Conservation (phyloP, 2,113 vertebrate genomes). For the Paracanthobrama guichenoti region DNA sequence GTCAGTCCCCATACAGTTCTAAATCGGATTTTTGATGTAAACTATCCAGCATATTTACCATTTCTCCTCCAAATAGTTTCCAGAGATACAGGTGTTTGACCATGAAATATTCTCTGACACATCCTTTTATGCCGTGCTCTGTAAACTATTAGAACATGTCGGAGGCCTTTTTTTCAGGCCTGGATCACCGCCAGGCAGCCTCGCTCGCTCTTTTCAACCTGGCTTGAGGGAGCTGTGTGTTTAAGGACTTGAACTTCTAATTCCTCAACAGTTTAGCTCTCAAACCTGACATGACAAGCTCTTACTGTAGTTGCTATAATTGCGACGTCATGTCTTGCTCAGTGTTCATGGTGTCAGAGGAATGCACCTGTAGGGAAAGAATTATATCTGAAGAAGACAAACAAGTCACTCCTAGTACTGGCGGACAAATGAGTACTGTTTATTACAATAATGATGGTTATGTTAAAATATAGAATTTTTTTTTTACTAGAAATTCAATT, state of each 20-base stretch:
- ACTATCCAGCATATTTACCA: conserved; percentile 55
- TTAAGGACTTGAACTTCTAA: conserved; percentile 27
- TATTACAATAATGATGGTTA: neutral
- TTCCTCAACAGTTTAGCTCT: conserved; percentile 8
- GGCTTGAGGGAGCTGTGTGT: conserved; percentile 7
- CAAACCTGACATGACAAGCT: conserved; percentile 25
- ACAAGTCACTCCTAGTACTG: neutral
- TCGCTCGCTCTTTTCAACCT: conserved; percentile 1
- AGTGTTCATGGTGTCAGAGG: neutral
- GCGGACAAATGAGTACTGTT: neutral
- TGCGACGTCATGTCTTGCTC: conserved; percentile 17
- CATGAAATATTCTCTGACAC: conserved; percentile 50
- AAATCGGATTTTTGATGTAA: conserved; percentile 52
- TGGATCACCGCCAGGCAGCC: conserved; percentile 34
- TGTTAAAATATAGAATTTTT: neutral
- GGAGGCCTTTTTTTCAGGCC: conserved; percentile 43
- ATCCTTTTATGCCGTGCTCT: conserved; percentile 50
- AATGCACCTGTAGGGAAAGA: conserved; percentile 36
- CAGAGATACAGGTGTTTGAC: conserved; percentile 53
- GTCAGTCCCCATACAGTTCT: conserved; percentile 33
- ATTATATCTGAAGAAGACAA: neutral
- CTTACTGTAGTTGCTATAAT: conserved; percentile 7
- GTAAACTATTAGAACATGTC: conserved; percentile 49
- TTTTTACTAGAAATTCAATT: neutral
- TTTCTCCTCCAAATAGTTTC: conserved; percentile 48